Base-by-base conservation (phyloP, 2,797 vertebrate species). In the Serranus cabrilla region DNA sequence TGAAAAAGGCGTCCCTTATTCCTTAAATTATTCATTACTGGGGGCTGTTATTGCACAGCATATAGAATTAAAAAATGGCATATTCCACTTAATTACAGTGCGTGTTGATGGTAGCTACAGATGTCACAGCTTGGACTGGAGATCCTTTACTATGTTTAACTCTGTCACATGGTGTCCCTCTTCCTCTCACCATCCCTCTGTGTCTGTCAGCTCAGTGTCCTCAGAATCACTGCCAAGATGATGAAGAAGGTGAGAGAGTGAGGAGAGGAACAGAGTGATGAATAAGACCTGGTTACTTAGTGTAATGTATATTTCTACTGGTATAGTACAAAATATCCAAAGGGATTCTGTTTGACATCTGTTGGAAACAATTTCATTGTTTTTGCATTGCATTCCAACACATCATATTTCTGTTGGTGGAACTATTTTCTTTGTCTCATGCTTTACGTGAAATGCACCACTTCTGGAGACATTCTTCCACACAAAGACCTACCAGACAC, bases 301-400 rank as follows among this genome's bases (percentile, higher is more conserved):
- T 94, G 83, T 80, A 91, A 89, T 82, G 86, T 86, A 80, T 72
- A 76, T 90, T 93, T 93, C 80, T 90, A 78, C 81, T 49, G 89
- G 88, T 85, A 74, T 86, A 93, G 63, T 91, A 91, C 92, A 92
- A 94, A 94, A 93, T 87, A 92, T 86, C n/a, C 93, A 43, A 65
- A 92, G 86, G 83, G 11, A 25, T 57, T 39, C n/a, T 23, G 88
- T 88, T 82, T 81, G 85, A 86, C 87, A 95, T 90, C 11, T 55
- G 14, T 31, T 25, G 20, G 7, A 56, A 2, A 37, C 1, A 17
- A 47, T 25, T 57, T 46, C 7, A 45, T 2, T 13, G 18, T 4
- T 14, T 54, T 37, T 43, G 13, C 4, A 21, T 13, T 34, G 21
- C 10, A 54, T 51, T 64, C 49, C 8, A 21, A 50, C n/a, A 50